Conservation (phyloP, 1,140 invertebrate genomes). For the honey bee (Apis mellifera) region DNA sequence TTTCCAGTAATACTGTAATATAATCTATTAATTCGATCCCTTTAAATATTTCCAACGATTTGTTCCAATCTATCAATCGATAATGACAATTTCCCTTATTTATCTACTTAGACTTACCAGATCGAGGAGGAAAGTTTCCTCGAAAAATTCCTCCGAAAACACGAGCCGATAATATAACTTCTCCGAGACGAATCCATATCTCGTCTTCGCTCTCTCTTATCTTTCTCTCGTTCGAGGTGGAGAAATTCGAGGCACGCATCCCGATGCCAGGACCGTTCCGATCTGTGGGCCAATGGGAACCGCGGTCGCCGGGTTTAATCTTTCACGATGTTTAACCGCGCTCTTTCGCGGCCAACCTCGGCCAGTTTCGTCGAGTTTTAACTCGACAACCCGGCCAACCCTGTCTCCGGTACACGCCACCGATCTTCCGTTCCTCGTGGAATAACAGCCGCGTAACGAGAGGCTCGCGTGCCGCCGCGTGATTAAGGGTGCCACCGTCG, state of each 20-base stretch:
- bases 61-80: too few relatives aligned
- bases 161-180: too few relatives aligned
- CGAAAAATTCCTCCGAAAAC: too few relatives aligned
- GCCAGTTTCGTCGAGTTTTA: constrained; percentile 22
- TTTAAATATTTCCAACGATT: too few relatives aligned
- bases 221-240: too few relatives aligned
- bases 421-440: constrained; percentile 41
- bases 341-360: background rate
- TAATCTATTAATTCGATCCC: too few relatives aligned
- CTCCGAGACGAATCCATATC: too few relatives aligned
- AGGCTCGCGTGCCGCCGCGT: constrained; percentile 51
- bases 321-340: constrained; percentile 27
- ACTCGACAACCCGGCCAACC: constrained; percentile 2
- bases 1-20: too few relatives aligned
- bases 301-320: constrained; percentile 24
- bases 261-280: background rate
- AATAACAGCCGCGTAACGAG: constrained; percentile 56
- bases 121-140: too few relatives aligned
- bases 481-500: constrained; percentile 55
- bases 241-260: constrained; percentile 11
- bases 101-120: too few relatives aligned
- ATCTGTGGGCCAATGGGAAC: background rate
- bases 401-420: constrained; percentile 49
- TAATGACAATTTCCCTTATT: too few relatives aligned
- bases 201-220: too few relatives aligned